Evolutionary conservation across 2,888 invertebrate genomes (phyloP), one percentile per base, ranked within the genome.

Genomic region (Stenichneumon culpator): DNA sequence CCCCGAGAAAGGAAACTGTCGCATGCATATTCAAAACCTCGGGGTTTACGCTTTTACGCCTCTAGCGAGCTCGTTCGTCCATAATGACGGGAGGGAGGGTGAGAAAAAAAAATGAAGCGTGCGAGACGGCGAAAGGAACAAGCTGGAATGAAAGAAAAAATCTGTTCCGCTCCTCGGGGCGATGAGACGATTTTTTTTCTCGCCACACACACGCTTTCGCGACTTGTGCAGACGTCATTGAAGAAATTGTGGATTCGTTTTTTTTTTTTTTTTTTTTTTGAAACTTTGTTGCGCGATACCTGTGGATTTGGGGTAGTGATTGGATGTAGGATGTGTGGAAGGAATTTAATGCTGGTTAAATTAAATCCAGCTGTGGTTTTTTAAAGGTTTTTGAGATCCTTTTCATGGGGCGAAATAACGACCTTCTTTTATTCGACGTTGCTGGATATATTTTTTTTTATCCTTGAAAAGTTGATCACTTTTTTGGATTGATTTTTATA

Each of bases 1-100:
- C 3, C 32, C 68, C 68, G 63, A 36, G 65, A 74, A 82, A 77
- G 68, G 22, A 47, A 68, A 68, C 52, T 11, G 39, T 68, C 78
- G n/a, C 73, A 84, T 84, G 84, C 72, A 84, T 84, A 84, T 84
- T 84, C 82, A 82, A 73, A 79, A 81, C 78, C 74, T 82, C 47
- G 63, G 82, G 74, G 73, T 82, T 84, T 79, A 63, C 77, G 68
- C 78, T 78, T 81, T 84, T 84, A 74, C 81, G 78, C 73, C 78
- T 63, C 32, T 19, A 25, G 54, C 67, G 32, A 65, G 68, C 60
- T 22, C 77, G 81, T 60, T 78, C 52, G 68, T 52, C 32, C 68
- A 52, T 50, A 72, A 47, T 63, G 63, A 50, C 36, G 25, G 52
- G 36, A 70, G 52, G 63, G 16, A 16, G 28, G 36, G n/a, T 70